Percentiles rank a stretch among this genome's conserved stretches.
These are phyloP conservation scores for Heliangelus exortis DNA, from an alignment of 2,797 vertebrate species.

Conservation along the genomic window DNA sequence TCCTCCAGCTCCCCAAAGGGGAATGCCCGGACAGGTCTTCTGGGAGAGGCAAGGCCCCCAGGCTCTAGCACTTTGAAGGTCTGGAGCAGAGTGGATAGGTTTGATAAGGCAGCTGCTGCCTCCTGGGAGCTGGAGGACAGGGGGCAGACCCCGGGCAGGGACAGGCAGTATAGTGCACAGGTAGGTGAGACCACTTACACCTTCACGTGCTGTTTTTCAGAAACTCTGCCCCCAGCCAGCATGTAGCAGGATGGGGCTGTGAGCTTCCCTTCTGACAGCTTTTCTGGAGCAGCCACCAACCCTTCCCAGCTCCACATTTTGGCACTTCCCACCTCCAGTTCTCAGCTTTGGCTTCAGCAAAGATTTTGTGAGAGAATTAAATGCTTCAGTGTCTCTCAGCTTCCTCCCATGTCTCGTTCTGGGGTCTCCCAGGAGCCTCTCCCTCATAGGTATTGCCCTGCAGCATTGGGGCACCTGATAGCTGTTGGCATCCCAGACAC, in stretches of 20 bases:
- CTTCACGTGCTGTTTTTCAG: rapidly evolving
- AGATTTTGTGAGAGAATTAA: neutral
- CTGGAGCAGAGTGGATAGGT: neutral
- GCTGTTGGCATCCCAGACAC: neutral
- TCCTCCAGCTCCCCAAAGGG: neutral
- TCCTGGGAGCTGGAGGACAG: neutral
- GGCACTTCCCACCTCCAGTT: neutral
- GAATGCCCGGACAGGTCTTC: rapidly evolving
- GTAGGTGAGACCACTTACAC: neutral
- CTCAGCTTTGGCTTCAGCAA: slow-evolving; percentile 11
- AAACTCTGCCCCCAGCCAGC: neutral
- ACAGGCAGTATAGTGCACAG: neutral
- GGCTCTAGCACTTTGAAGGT: rapidly evolving
- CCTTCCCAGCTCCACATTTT: neutral
- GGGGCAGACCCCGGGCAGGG: neutral
- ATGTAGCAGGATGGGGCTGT: neutral
- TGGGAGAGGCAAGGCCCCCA: rapidly evolving
- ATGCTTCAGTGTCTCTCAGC: neutral
- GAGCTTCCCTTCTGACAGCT: neutral
- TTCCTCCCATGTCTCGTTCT: neutral
- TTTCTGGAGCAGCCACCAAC: neutral
- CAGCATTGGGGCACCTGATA: neutral
- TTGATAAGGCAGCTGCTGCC: neutral
- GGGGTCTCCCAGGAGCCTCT: neutral
- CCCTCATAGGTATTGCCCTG: neutral